Percentiles rank a stretch among this genome's conserved stretches.
Evolutionary conservation across 1,140 invertebrate genomes (phyloP).

Genomic region (Drosophila pallidifrons): DNA sequence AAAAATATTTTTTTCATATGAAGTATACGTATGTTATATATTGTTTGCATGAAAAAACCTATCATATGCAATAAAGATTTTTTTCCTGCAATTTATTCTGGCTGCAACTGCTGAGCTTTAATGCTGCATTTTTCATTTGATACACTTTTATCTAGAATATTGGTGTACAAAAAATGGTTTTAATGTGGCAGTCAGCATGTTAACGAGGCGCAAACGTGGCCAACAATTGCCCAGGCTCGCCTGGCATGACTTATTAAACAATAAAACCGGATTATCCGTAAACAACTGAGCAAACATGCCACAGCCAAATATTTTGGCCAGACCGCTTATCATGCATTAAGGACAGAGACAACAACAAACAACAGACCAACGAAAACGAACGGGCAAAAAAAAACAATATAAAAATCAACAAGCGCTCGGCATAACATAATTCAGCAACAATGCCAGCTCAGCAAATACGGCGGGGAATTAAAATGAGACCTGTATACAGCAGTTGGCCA

Average conservation of each 20-base stretch:
- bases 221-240: conserved; percentile 14
- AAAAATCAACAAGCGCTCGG: conserved; percentile 78
- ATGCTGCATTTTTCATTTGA: no score
- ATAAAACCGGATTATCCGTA: conserved; percentile 82
- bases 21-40: no score
- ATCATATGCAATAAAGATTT: no score
- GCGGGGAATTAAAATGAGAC: conserved; percentile 78
- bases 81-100: no score
- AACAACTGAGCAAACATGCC: conserved; percentile 81
- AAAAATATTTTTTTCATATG: no score
- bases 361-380: not conserved
- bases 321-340: conserved; percentile 62
- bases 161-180: no score
- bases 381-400: conserved; percentile 60
- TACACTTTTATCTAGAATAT: no score
- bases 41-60: no score
- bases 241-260: conserved; percentile 80
- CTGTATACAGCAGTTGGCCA: conserved; percentile 32
- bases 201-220: conserved; percentile 53
- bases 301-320: conserved; percentile 66
- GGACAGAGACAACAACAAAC: conserved; percentile 30
- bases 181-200: conserved; percentile 43
- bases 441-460: conserved; percentile 80
- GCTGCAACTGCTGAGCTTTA: no score
- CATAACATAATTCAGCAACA: conserved; percentile 81